These are phyloP conservation scores for Echeneis naucrates DNA, from an alignment of 2,797 vertebrate species.

Conservation along the genomic window DNA sequence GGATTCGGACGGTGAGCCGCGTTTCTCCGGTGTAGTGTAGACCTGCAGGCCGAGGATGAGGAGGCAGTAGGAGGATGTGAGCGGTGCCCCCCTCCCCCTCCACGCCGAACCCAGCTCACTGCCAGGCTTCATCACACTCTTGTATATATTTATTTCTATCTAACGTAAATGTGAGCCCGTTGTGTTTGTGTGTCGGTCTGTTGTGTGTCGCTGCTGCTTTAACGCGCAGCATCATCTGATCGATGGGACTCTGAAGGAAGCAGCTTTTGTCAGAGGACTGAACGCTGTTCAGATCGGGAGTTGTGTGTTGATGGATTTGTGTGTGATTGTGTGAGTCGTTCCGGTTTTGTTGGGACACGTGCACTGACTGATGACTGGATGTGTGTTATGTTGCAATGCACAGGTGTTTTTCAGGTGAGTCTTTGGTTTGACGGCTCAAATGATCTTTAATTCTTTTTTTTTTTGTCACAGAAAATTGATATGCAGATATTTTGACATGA, in stretches of 20 bases:
- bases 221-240: neutral
- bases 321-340: neutral
- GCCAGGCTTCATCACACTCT: neutral
- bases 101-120: neutral
- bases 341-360: neutral
- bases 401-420: neutral
- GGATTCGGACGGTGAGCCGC: accelerated
- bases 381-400: neutral
- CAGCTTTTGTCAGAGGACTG: neutral
- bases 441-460: too few species aligned
- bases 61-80: conserved; percentile 2
- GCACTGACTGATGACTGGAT: neutral
- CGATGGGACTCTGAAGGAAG: neutral
- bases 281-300: too few species aligned
- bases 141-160: too few species aligned
- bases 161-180: too few species aligned
- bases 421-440: neutral
- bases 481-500: neutral
- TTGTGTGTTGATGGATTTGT: neutral
- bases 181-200: neutral
- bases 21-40: neutral
- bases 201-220: neutral
- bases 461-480: too few species aligned
- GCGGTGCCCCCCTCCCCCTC: neutral
- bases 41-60: neutral